Evolutionary conservation across 2,113 vertebrate genomes (phyloP).

Genomic region (Halichoerus grypus): DNA sequence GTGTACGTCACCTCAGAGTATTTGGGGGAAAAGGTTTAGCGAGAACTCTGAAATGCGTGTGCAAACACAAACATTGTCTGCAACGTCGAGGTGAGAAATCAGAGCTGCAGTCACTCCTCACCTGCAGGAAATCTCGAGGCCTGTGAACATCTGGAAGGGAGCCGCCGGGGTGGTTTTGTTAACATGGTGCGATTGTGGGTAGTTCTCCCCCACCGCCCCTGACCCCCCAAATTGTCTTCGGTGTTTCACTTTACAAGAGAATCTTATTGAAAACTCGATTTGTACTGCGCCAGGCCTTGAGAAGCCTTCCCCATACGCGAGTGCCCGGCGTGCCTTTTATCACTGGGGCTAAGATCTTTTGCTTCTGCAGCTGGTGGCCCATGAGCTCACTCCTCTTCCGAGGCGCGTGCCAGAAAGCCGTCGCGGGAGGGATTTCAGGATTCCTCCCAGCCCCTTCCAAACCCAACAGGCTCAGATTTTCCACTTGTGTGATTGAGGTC

Average conservation of each 20-base stretch:
- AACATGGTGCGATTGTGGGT: neutral
- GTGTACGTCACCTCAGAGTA: neutral
- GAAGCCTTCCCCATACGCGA: neutral
- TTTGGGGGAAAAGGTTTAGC: neutral
- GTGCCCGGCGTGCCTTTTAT: neutral
- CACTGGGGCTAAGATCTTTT: neutral
- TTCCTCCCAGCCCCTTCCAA: conserved; percentile 4
- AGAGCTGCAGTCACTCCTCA: neutral
- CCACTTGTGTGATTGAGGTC: conserved; percentile 53
- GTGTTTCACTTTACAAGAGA: neutral
- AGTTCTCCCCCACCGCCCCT: neutral
- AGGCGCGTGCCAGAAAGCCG: conserved; percentile 43
- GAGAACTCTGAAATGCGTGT: neutral
- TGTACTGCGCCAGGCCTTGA: rapidly evolving
- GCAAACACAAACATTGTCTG: neutral
- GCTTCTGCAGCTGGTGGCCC: neutral
- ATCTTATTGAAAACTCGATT: neutral
- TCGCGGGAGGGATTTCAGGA: neutral
- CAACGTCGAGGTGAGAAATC: neutral
- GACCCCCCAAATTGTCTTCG: neutral
- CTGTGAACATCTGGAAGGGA: neutral
- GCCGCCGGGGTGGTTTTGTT: neutral
- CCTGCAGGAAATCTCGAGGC: neutral
- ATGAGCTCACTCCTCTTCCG: conserved; percentile 63
- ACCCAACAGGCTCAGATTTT: conserved; percentile 65